phyloP scores from a whole-genome alignment of 2,113 vertebrate species.

The Aegithalos caudatus region DNA sequence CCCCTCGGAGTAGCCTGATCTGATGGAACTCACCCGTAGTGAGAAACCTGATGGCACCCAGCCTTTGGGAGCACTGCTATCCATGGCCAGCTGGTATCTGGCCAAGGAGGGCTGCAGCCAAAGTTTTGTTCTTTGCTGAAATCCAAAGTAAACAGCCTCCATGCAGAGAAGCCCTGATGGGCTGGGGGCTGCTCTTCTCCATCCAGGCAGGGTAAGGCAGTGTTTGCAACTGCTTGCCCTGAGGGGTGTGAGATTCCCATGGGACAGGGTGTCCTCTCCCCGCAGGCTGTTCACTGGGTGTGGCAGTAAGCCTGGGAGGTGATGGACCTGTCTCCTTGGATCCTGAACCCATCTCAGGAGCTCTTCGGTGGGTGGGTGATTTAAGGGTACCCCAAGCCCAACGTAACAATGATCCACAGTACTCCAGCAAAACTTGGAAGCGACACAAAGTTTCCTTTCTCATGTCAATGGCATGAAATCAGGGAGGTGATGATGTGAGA shows the following conservation, averaged over 20 bases:
- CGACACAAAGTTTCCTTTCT: neutral
- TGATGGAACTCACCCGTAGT: neutral
- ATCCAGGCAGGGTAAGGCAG: neutral
- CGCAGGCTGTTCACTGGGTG: rapidly evolving
- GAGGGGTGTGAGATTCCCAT: rapidly evolving
- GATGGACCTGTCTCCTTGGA: neutral
- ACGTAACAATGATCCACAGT: neutral
- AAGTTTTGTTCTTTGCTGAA: neutral
- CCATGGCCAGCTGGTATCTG: neutral
- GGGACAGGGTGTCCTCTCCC: neutral
- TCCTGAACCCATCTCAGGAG: neutral
- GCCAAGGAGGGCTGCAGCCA: constrained; percentile 9
- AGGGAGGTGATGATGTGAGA: neutral
- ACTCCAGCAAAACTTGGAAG: neutral
- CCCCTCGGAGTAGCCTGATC: neutral
- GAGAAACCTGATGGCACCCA: neutral
- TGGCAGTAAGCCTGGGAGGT: neutral
- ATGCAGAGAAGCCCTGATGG: neutral
- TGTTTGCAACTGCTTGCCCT: neutral
- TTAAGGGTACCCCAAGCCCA: neutral
- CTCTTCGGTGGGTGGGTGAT: neutral
- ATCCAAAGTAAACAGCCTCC: constrained; percentile 5
- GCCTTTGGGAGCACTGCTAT: neutral
- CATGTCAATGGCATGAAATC: neutral
- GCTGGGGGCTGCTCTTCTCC: neutral